Evolutionary conservation across 2,888 invertebrate species (phyloP), one percentile per base, ranked within the genome.

Genomic region (Allacma fusca): DNA sequence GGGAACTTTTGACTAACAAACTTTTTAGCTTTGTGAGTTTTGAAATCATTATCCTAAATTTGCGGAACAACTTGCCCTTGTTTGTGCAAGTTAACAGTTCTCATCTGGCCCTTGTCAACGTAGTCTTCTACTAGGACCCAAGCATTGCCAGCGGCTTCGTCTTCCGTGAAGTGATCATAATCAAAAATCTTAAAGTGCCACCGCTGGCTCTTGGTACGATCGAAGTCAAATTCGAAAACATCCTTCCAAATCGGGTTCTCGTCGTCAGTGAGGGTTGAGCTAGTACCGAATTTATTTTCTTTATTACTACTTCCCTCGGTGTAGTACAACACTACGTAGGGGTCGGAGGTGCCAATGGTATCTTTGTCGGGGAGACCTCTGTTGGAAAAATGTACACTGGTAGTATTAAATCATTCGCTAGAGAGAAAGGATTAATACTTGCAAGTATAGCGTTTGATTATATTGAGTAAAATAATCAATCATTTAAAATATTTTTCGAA

Each of bases 301-400:
- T 82, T 82, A 19, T 80, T 80, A 24, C 78, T 67, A 13, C 79
- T 77, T 1, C 81, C 80, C 28, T 83, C 82, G 0, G 80, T 81
- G 70, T 78, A 81, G 67, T 50, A 69, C 23, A 83, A 34, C 75
- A 82, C 82, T 5, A 81, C 82, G 74, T 83, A 83, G 1, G 81
- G 80, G 34, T 81, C 82, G 7, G 78, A 72, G 0, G 79, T 79
- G 21, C 83, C 83, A 16, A 83, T 19, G 1, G 80, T 80, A 67
- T 83, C 83, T 69, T 83, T 83, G 64, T 83, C 82, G 0, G 82
- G 80, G 5, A 83, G 76, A 23, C 79, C 81, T 29, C 82, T 73
- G 29, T 21, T n/a, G n/a, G n/a, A n/a, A n/a, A n/a, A n/a, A n/a
- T n/a, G n/a, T n/a, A n/a, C n/a, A n/a, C n/a, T n/a, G n/a, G n/a